phyloP scores from a whole-genome alignment of 1,140 invertebrate species.

The Drosophila hydei region DNA sequence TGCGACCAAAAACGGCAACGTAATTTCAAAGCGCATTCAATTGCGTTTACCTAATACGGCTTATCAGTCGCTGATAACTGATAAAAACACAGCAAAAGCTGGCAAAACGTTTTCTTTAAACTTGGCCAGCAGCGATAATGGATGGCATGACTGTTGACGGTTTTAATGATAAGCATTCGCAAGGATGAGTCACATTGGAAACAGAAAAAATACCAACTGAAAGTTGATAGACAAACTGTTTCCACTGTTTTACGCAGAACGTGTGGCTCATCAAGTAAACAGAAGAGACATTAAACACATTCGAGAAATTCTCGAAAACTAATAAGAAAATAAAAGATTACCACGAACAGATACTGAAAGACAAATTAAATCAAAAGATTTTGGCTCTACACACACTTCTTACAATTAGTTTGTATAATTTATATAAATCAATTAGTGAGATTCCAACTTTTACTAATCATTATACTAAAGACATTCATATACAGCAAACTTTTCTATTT shows the following conservation, averaged over 20 bases:
- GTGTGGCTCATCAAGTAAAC: slow-evolving; percentile 18
- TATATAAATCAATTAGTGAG: no score
- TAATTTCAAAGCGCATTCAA: slow-evolving; percentile 72
- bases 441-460: no score
- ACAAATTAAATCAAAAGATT: neutral
- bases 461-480: no score
- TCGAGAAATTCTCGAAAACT: neutral
- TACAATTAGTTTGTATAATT: no score
- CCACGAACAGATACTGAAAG: slow-evolving; percentile 6
- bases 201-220: slow-evolving; percentile 4
- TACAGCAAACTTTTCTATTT: no score
- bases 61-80: slow-evolving; percentile 58
- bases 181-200: slow-evolving; percentile 54
- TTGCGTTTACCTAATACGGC: slow-evolving; percentile 62
- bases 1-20: slow-evolving; percentile 67
- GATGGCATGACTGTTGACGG: slow-evolving; percentile 44
- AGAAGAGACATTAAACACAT: neutral
- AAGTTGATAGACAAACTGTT: slow-evolving; percentile 23
- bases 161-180: slow-evolving; percentile 59
- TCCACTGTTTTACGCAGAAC: slow-evolving; percentile 19
- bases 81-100: slow-evolving; percentile 40
- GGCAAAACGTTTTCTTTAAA: slow-evolving; percentile 51
- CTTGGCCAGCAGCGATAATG: slow-evolving; percentile 46
- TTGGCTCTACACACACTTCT: no score
- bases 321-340: neutral